Evolutionary conservation across 2,797 vertebrate genomes (phyloP), one percentile per base, ranked within the genome.

Genomic region (Sebastes matsubarae): DNA sequence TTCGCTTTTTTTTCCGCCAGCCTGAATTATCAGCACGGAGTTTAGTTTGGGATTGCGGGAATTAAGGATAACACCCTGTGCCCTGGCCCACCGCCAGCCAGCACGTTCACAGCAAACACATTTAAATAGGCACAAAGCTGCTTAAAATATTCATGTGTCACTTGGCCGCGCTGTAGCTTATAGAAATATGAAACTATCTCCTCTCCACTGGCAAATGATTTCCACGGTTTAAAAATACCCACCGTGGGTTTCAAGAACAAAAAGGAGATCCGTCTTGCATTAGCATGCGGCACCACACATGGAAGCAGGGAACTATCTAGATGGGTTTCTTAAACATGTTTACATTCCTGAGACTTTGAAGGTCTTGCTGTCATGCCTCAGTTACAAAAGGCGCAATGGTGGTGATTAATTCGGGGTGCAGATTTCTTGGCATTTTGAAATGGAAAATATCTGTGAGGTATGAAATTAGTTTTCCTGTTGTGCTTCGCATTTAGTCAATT

Each of bases 141-240:
- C 95, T 97, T 98, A 97, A 96, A 97, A 97, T 97, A 97, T 97
- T 97, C 96, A 96, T 96, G 93, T 96, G 97, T 93, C 96, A 94
- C 95, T 96, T 89, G 90, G 91, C 90, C 91, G 80, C 68, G 74
- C 86, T 79, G 93, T 96, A 96, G 94, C 97, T 97, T 97, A 96
- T 94, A 96, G 95, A 95, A 97, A 97, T 96, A 82, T 95, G 95
- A 97, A 97, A 96, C 94, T 93, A 93, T 96, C 95, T 89, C 87
- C 84, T 77, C 78, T 92, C 87, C 75, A 91, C 94, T 95, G 94
- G 90, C 91, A 96, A 96, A 96, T 95, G 87, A 96, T 95, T 97
- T 96, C 92, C 95, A 95, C 91, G 94, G 93, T 95, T 93, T 94
- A 94, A 94, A 94, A 95, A 94, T 94, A 94, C 88, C 89, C 95